phyloP scores from a whole-genome alignment of 2,797 vertebrate species.

The Periophthalmus magnuspinnatus region DNA sequence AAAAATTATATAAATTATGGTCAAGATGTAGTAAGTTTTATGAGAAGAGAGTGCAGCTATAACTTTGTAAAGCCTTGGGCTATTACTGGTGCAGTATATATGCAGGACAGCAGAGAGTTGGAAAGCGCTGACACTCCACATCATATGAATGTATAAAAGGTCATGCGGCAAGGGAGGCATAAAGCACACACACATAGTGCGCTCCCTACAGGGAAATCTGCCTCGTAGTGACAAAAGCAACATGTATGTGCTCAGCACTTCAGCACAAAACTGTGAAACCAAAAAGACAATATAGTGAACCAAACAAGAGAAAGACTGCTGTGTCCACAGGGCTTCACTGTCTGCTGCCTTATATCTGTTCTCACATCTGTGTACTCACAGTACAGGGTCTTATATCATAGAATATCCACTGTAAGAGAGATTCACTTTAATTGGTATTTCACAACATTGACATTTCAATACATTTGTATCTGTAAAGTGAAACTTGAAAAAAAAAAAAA shows the following conservation, averaged over 20 bases:
- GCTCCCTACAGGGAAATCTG: constrained; percentile 31
- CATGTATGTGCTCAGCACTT: constrained; percentile 36
- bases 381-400: background rate
- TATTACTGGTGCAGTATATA: constrained; percentile 18
- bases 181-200: constrained; percentile 23
- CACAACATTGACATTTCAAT: background rate
- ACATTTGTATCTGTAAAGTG: background rate
- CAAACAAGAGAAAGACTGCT: constrained; percentile 1
- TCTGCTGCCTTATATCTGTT: background rate
- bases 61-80: constrained; percentile 40
- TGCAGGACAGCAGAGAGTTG: constrained; percentile 23
- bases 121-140: constrained; percentile 50
- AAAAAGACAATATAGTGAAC: constrained; percentile 5
- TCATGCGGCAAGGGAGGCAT: constrained; percentile 45
- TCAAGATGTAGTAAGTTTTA: constrained; percentile 19
- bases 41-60: constrained; percentile 18
- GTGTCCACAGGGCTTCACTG: constrained; percentile 1
- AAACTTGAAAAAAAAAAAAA: background rate
- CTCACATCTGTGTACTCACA: background rate
- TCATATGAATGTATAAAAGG: constrained; percentile 45
- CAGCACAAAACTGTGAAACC: constrained; percentile 33
- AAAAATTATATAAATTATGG: background rate
- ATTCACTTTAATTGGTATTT: background rate
- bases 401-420: background rate
- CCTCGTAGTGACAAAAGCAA: constrained; percentile 40